Evolutionary conservation across 2,888 invertebrate species (phyloP).

Genomic region (Apodemia duryi): DNA sequence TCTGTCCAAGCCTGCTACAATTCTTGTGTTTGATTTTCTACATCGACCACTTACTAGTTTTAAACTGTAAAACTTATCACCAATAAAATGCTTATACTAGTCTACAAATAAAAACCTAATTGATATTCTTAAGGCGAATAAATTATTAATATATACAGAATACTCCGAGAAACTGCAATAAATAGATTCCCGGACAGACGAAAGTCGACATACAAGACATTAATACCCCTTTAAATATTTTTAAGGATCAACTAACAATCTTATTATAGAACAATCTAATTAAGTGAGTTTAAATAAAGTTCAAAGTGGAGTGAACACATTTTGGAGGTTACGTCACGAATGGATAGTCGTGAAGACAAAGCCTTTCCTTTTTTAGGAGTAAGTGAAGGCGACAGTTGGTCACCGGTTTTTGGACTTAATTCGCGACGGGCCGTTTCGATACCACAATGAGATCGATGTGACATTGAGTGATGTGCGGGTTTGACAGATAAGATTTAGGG

Average conservation of each 20-base stretch:
- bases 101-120: slow-evolving; percentile 37
- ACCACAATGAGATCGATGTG: slow-evolving; percentile 59
- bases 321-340: slow-evolving; percentile 5
- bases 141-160: slow-evolving; percentile 63
- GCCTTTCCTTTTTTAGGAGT: slow-evolving; percentile 65
- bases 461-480: slow-evolving; percentile 57
- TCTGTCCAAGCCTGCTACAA: no score
- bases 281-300: slow-evolving; percentile 24
- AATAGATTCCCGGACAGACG: slow-evolving; percentile 62
- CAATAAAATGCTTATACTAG: slow-evolving; percentile 36
- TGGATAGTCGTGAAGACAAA: slow-evolving; percentile 50
- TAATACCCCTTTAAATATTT: slow-evolving; percentile 45
- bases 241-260: slow-evolving; percentile 2
- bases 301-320: slow-evolving; percentile 29
- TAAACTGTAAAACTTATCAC: slow-evolving; percentile 19
- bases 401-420: slow-evolving; percentile 64
- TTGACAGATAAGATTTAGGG: slow-evolving; percentile 40
- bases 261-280: slow-evolving; percentile 6
- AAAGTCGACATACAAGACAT: slow-evolving; percentile 57
- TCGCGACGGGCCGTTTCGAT: slow-evolving; percentile 55
- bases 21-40: no score
- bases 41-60: no score
- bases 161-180: slow-evolving; percentile 60
- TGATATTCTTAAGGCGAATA: slow-evolving; percentile 38
- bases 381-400: slow-evolving; percentile 63